phyloP scores from a whole-genome alignment of 2,797 vertebrate species.

The Silurus aristotelis region DNA sequence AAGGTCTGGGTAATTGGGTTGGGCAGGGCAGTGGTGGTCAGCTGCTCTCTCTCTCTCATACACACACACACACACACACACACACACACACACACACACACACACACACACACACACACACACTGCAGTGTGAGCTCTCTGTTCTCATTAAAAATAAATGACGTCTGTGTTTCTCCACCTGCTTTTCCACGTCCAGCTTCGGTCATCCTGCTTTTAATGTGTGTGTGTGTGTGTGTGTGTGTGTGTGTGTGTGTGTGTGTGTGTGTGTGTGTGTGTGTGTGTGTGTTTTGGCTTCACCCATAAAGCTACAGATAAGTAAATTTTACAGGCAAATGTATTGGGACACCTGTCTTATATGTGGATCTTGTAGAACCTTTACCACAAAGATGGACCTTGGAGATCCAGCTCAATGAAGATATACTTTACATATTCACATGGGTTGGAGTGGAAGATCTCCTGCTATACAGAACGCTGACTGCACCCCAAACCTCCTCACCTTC shows the following conservation, averaged over 20 bases:
- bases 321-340: no score
- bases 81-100: constrained; percentile 36
- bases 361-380: no score
- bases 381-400: no score
- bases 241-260: constrained; percentile 18
- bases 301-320: no score
- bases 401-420: no score
- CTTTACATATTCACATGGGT: no score
- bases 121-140: constrained; percentile 48
- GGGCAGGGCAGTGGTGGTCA: constrained; percentile 56
- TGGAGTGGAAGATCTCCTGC: no score
- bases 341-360: no score
- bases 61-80: constrained; percentile 36
- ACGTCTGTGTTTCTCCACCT: constrained; percentile 61
- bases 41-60: constrained; percentile 32
- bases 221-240: constrained; percentile 19
- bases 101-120: constrained; percentile 40
- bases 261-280: constrained; percentile 2
- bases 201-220: background rate
- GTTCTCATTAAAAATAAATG: constrained; percentile 72
- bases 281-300: no score
- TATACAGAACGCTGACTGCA: no score
- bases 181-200: constrained; percentile 29
- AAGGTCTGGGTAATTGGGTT: constrained; percentile 37
- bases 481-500: no score